phyloP scores from a whole-genome alignment of 2,797 vertebrate genomes.

The Diplodus puntazzo region DNA sequence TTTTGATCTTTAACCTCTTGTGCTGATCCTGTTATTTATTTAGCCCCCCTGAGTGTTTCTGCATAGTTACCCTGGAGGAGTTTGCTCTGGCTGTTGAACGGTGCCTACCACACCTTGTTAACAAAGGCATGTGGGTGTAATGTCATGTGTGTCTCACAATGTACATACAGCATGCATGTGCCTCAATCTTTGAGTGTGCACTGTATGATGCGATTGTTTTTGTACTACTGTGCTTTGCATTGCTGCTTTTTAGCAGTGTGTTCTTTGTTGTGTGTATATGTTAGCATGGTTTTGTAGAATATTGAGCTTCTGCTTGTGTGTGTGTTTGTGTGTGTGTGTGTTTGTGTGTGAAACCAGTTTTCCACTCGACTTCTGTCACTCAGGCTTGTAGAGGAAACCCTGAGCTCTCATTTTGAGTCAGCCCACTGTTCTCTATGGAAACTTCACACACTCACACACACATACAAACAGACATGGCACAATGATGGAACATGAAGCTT shows the following conservation, averaged over 20 bases:
- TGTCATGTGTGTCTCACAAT: not conserved
- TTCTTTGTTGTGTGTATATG: slow-evolving; percentile 1
- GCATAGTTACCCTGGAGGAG: slow-evolving; percentile 74
- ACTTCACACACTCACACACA: slow-evolving; percentile 68
- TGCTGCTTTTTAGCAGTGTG: not conserved
- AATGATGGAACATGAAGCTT: slow-evolving; percentile 40
- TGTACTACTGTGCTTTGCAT: not conserved
- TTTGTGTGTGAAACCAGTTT: slow-evolving; percentile 76
- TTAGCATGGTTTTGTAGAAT: slow-evolving; percentile 17
- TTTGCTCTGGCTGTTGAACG: slow-evolving; percentile 67
- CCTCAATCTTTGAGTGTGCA: not conserved
- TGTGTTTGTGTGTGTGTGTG: slow-evolving; percentile 16
- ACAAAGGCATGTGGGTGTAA: slow-evolving; percentile 70
- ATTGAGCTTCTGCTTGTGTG: not conserved
- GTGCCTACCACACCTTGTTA: slow-evolving; percentile 73
- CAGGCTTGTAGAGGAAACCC: slow-evolving; percentile 71
- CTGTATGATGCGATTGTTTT: not conserved
- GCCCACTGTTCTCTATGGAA: slow-evolving; percentile 78
- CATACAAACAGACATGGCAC: slow-evolving; percentile 29
- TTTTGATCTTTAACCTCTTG: slow-evolving; percentile 27
- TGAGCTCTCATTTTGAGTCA: slow-evolving; percentile 78
- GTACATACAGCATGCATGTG: not conserved
- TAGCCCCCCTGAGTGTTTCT: slow-evolving; percentile 41
- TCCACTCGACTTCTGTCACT: slow-evolving; percentile 73
- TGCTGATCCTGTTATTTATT: slow-evolving; percentile 35